Evolutionary conservation across 2,888 invertebrate genomes (phyloP).

Genomic region (Papilio elwesi): DNA sequence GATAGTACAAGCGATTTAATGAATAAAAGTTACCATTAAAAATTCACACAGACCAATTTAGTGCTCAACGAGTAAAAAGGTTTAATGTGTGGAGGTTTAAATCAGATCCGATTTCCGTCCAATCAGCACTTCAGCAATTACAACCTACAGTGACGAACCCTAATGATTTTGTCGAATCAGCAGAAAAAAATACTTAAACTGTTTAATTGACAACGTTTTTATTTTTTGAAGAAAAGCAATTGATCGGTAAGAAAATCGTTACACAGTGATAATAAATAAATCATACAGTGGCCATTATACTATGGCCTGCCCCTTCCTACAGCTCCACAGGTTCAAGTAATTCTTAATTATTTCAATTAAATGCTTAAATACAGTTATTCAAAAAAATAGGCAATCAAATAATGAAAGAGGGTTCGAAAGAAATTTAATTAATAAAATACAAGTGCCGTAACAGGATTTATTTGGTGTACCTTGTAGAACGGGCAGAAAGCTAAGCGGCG

Average conservation of each 20-base stretch:
- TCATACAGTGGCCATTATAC: neutral
- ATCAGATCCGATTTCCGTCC: conserved; percentile 36
- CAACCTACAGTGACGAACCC: conserved; percentile 8
- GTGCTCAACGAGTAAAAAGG: conserved; percentile 24
- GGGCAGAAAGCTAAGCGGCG: conserved; percentile 33
- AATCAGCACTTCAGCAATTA: conserved; percentile 39
- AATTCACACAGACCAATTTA: conserved; percentile 4
- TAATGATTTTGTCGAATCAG: conserved; percentile 5
- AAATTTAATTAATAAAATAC: conserved; percentile 25
- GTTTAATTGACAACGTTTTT: neutral
- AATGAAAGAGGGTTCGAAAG: neutral
- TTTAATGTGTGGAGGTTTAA: conserved; percentile 34
- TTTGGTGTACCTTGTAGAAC: conserved; percentile 32
- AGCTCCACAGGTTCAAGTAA: no score
- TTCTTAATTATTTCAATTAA: no score
- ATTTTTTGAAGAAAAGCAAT: neutral
- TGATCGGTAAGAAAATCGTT: no score
- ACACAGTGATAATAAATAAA: neutral
- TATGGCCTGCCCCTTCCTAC: no score
- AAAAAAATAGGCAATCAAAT: conserved; percentile 2
- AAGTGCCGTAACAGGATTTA: conserved; percentile 33
- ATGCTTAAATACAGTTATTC: neutral
- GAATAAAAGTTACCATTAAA: neutral
- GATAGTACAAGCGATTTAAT: neutral
- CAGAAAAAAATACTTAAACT: conserved; percentile 11